Conservation (phyloP, 2,888 invertebrate genomes). For the Subacronicta megacephala region DNA sequence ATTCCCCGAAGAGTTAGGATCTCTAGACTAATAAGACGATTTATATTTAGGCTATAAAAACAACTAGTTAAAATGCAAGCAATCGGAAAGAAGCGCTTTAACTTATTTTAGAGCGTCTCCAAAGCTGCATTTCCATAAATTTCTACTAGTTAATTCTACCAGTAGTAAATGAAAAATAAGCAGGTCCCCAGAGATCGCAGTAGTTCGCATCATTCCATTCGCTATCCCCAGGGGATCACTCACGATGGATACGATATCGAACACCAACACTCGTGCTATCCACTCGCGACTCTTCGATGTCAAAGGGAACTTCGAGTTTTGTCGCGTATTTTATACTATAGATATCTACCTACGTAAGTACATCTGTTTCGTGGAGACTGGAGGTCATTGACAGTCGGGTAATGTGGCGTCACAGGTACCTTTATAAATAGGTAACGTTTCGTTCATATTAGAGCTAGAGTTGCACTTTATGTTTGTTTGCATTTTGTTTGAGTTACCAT, state of each 20-base stretch:
- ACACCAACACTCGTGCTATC: slow-evolving; percentile 22
- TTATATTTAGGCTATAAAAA: too few relatives aligned
- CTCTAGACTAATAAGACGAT: too few relatives aligned
- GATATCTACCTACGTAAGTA: background rate
- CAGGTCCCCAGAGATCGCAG: slow-evolving; percentile 24
- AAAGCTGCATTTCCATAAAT: slow-evolving; percentile 8
- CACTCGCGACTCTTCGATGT: slow-evolving; percentile 6
- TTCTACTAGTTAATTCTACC: too few relatives aligned
- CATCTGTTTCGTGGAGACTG: background rate
- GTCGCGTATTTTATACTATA: slow-evolving; percentile 2
- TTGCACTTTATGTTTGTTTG: too few relatives aligned
- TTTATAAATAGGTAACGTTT: background rate
- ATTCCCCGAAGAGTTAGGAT: too few relatives aligned
- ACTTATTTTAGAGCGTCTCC: background rate
- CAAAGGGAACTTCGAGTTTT: background rate
- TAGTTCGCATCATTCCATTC: slow-evolving; percentile 48
- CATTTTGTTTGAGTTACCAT: too few relatives aligned
- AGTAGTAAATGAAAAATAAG: slow-evolving; percentile 28
- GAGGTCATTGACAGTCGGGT: slow-evolving; percentile 9
- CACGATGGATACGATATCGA: slow-evolving; percentile 40
- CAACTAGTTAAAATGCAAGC: too few relatives aligned
- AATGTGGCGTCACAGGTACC: slow-evolving; percentile 1
- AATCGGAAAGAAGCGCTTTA: too few relatives aligned
- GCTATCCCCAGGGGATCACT: slow-evolving; percentile 44
- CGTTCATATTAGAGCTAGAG: background rate